A percentile compares a stretch with the other conserved stretches of the same genome.
These are phyloP conservation scores for Ammospiza nelsoni DNA, from an alignment of 2,113 vertebrate species.

Conservation along the genomic window DNA sequence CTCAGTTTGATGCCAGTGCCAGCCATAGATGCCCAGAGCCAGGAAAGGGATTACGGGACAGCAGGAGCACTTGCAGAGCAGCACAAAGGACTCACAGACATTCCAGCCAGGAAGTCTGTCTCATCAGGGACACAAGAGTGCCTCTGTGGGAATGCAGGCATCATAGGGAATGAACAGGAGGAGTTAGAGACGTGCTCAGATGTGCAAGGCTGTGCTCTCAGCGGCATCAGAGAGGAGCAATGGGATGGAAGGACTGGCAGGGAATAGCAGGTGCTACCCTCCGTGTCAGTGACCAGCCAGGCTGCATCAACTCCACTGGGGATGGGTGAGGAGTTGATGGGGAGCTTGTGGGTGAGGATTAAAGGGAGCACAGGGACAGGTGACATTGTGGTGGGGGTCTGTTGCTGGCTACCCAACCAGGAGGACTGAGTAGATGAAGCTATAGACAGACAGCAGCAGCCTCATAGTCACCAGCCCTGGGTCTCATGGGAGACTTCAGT, in stretches of 20 bases:
- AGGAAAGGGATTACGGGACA: neutral
- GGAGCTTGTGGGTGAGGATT: neutral
- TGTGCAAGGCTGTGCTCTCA: neutral
- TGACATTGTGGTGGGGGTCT: neutral
- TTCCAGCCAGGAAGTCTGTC: neutral
- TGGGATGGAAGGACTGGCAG: neutral
- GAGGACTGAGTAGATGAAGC: neutral
- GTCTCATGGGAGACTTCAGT: neutral
- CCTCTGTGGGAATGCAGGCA: neutral
- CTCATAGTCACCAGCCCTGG: neutral
- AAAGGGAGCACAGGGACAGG: neutral
- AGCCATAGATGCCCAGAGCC: neutral
- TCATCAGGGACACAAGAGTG: neutral
- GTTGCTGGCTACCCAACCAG: neutral
- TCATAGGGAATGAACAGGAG: neutral
- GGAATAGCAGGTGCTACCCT: neutral
- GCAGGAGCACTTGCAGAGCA: neutral
- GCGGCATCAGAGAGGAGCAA: neutral
- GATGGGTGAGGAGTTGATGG: neutral
- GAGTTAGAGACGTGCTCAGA: fast-evolving
- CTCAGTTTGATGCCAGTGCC: neutral
- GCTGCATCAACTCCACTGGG: neutral
- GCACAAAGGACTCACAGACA: neutral
- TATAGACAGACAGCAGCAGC: neutral
- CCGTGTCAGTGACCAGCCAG: neutral